These are phyloP conservation scores for Phrixothrix hirtus DNA, from an alignment of 2,888 invertebrate genomes.

Conservation along the genomic window DNA sequence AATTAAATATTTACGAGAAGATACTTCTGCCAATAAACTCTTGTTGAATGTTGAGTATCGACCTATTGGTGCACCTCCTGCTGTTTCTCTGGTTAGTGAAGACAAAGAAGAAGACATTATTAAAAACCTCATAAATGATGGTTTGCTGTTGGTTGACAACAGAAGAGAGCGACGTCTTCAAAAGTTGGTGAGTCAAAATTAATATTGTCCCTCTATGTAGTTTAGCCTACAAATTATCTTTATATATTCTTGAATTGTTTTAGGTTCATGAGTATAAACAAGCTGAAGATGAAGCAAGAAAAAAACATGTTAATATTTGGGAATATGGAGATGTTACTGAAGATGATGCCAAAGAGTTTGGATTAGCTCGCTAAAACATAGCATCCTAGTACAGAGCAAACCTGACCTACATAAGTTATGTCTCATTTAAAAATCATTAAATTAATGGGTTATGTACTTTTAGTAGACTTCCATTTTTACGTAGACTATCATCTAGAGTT, in stretches of 20 bases:
- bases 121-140: slow-evolving; percentile 82
- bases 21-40: slow-evolving; percentile 73
- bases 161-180: slow-evolving; percentile 79
- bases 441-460: slow-evolving; percentile 13
- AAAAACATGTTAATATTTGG: slow-evolving; percentile 89
- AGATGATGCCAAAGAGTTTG: slow-evolving; percentile 82
- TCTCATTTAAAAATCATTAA: slow-evolving; percentile 8
- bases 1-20: slow-evolving; percentile 59
- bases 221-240: too few species aligned
- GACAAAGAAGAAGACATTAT: slow-evolving; percentile 70
- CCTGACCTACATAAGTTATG: slow-evolving; percentile 24
- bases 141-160: slow-evolving; percentile 79
- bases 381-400: slow-evolving; percentile 23
- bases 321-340: slow-evolving; percentile 98
- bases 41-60: slow-evolving; percentile 84
- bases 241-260: too few species aligned
- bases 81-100: slow-evolving; percentile 60
- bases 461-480: slow-evolving; percentile 22
- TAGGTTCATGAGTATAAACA: slow-evolving; percentile 77
- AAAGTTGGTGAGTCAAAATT: slow-evolving; percentile 67
- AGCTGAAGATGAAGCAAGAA: slow-evolving; percentile 86
- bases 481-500: slow-evolving; percentile 8
- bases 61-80: slow-evolving; percentile 59
- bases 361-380: slow-evolving; percentile 42
- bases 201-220: too few species aligned